Evolutionary conservation across 53 echinoderm and acorn worm genomes (phyloP), one percentile per base, ranked within the genome.

Genomic region (Echinometra lucunter): DNA sequence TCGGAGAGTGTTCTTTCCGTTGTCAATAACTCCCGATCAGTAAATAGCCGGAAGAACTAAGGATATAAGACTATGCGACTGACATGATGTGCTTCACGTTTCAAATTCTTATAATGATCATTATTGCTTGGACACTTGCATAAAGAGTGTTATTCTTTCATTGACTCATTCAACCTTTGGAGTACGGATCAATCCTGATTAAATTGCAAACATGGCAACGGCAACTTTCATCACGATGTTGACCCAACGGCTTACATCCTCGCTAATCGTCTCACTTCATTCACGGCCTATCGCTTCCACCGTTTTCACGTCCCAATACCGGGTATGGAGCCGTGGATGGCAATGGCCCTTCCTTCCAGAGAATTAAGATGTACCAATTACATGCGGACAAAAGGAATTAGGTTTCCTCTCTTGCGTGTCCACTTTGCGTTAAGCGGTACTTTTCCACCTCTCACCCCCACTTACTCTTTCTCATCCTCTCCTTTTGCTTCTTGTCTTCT

Each of bases 351-450:
- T 58, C 78, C 42, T 58, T 58, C 58, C 66, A 6, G 57, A 38
- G 90, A 58, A 90, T 90, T 90, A 90, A 57, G 37, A 90, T 90
- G 63, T 90, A 90, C 90, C 90, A 90, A 90, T 90, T 90, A 90
- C 90, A 90, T 34, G 66, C 66, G 63, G 66, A 90, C 90, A 60
- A 90, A 90, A 90, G 58, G 90, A 90, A 90, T 90, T 90, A 90
- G 58, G 58, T 90, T 90, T 90, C 90, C 90, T 38, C 56, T 55
- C 88, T 78, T 78, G 78, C 88, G 37, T 32, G 88, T 88, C 49
- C 88, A 88, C 56, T 49, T 88, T 88, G 34, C 18, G 6, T 19
- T 15, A 88, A 88, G 88, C 21, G 88, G 88, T 88, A 56, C n/a
- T 55, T 56, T 56, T 55, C 53, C 49, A 16, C 88, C 49, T 30